These are phyloP conservation scores for Brachionus rotundiformis DNA, from an alignment of 1,140 invertebrate species.

Conservation along the genomic window DNA sequence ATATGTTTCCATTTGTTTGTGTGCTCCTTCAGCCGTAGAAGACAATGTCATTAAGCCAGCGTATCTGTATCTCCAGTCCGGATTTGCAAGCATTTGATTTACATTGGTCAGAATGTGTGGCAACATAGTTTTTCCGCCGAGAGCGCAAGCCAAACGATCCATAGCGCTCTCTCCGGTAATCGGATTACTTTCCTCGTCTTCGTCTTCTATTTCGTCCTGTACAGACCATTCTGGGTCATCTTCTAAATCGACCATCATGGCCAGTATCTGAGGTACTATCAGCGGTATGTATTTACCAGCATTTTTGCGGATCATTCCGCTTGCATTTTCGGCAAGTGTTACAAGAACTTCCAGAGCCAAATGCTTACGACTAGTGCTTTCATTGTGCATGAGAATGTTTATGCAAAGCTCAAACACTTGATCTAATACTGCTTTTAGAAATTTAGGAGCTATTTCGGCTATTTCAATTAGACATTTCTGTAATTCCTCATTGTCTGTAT, in stretches of 20 bases:
- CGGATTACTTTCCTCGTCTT: slow-evolving; percentile 68
- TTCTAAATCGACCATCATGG: slow-evolving; percentile 95
- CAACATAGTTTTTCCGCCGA: slow-evolving; percentile 88
- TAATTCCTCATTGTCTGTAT: slow-evolving; percentile 79
- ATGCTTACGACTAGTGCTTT: slow-evolving; percentile 68
- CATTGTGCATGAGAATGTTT: slow-evolving; percentile 9
- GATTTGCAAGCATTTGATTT: slow-evolving; percentile 80
- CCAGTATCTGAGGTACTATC: slow-evolving; percentile 77
- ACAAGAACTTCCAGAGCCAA: slow-evolving; percentile 89
- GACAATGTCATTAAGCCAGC: slow-evolving; percentile 97
- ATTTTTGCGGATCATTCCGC: slow-evolving; percentile 90
- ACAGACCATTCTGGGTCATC: slow-evolving; percentile 83
- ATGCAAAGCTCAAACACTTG: slow-evolving; percentile 83
- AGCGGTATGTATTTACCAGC: slow-evolving; percentile 74
- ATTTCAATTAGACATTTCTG: slow-evolving; percentile 89
- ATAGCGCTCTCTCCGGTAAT: slow-evolving; percentile 92
- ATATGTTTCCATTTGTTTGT: slow-evolving; percentile 93
- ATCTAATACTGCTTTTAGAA: slow-evolving; percentile 79
- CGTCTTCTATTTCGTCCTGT: slow-evolving; percentile 71
- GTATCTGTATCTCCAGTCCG: slow-evolving; percentile 72
- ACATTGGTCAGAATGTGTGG: slow-evolving; percentile 82
- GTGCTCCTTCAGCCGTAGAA: slow-evolving; percentile 94
- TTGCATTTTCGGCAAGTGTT: slow-evolving; percentile 87
- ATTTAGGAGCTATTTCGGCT: slow-evolving; percentile 88
- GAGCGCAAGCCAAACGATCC: slow-evolving; percentile 84